A percentile compares a stretch with the other conserved stretches of the same genome.
Evolutionary conservation across 2,113 vertebrate genomes (phyloP).

Genomic region (Urocolius indicus): DNA sequence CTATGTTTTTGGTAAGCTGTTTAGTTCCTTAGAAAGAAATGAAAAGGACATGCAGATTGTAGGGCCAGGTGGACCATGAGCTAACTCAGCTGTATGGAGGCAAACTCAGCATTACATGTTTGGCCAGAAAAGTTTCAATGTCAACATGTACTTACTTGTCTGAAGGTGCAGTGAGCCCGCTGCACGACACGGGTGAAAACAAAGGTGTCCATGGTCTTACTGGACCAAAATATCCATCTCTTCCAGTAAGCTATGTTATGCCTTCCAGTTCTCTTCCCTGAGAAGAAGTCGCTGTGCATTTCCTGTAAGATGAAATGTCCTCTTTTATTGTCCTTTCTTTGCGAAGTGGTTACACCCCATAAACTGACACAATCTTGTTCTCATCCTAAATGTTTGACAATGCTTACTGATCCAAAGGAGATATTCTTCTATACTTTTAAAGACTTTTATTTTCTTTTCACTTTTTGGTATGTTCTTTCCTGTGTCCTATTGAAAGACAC

Average conservation of each 20-base stretch:
- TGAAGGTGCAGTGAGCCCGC: neutral
- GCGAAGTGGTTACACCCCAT: neutral
- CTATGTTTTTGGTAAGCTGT: neutral
- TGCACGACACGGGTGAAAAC: fast-evolving
- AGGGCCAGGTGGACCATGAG: neutral
- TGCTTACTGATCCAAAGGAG: neutral
- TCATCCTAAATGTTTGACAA: neutral
- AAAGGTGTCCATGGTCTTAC: neutral
- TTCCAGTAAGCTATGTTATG: fast-evolving
- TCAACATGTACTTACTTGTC: fast-evolving
- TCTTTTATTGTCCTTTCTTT: neutral
- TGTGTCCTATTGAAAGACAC: neutral
- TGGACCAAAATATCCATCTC: neutral
- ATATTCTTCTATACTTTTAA: neutral
- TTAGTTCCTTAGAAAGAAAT: neutral
- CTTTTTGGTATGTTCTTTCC: neutral
- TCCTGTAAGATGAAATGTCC: fast-evolving
- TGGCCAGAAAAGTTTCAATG: neutral
- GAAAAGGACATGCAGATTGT: neutral
- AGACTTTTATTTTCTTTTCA: neutral
- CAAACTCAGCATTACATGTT: neutral
- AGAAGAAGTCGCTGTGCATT: neutral
- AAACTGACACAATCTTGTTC: neutral
- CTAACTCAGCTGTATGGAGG: neutral
- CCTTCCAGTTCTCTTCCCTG: neutral